Evolutionary conservation across 35 echinoderm and acorn worm genomes (phyloP), one percentile per base, ranked within the genome.

Genomic region (Acanthaster planci): DNA sequence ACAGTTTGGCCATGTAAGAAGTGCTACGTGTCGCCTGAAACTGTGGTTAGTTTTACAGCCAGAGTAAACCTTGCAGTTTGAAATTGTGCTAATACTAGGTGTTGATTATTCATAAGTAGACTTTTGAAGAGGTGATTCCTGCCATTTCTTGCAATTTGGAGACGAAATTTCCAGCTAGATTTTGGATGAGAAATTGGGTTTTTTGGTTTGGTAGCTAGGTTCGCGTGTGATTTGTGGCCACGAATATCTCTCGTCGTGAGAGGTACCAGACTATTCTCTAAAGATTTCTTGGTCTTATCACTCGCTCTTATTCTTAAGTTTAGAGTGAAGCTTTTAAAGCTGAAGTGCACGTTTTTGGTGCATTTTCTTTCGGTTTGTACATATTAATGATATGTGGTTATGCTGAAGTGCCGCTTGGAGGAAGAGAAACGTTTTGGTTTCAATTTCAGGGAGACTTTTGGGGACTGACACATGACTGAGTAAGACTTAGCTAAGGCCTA

Each of bases 1-100:
- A 68, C 60, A 68, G 60, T 68, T 68, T 21, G 21, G 60, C 34
- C 12, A 26, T 67, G 60, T 68, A 34, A 34, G 29, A 68, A 68
- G 60, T 68, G 60, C 60, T 68, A 68, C 60, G 60, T 68, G 60
- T 68, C 60, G 60, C 60, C 8, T 68, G 1, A 60, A 60, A 34
- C 12, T 2, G 23, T 34, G 23, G 60, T 21, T 0, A 14, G 57
- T 68, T 60, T 68, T 2, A 15, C 60, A 68, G 29, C 29, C 29
- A 19, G 8, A 68, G 34, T 8, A 31, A 31, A 19, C 34, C 23
- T 35, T 5, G 8, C 1, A 1, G 23, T 68, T 19, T 1, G 60
- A 35, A 0, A n/a, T 68, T 68, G 23, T 68, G 32, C 19, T 4
- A 47, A 12, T 47, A 12, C 42, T 47, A 47, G 42, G 42, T 12